Evolutionary conservation across 2,113 vertebrate genomes (phyloP).

Genomic region (Perccottus glenii): DNA sequence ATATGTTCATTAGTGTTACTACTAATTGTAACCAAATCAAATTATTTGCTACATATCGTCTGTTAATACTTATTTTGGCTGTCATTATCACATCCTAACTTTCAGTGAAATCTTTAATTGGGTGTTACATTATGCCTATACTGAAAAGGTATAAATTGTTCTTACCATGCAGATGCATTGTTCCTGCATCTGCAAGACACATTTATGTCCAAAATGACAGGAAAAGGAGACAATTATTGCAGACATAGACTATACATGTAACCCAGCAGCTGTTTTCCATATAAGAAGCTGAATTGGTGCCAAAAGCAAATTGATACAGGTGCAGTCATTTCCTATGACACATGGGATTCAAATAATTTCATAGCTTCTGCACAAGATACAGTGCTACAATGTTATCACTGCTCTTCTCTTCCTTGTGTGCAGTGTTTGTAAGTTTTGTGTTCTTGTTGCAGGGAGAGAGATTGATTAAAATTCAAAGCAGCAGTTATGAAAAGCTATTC

Average conservation of each 20-base stretch:
- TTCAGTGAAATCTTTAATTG: neutral
- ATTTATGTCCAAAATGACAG: slow-evolving; percentile 5
- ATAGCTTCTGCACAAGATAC: slow-evolving; percentile 1
- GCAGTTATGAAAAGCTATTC: slow-evolving; percentile 28
- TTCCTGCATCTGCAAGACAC: slow-evolving; percentile 4
- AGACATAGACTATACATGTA: neutral
- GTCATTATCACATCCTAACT: slow-evolving; percentile 1
- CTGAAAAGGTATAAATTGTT: neutral
- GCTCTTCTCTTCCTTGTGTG: slow-evolving; percentile 1
- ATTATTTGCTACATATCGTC: neutral
- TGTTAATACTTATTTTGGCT: slow-evolving; percentile 2
- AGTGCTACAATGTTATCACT: slow-evolving; percentile 3
- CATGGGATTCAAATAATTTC: slow-evolving; percentile 20
- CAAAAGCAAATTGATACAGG: slow-evolving; percentile 24
- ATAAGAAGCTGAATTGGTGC: slow-evolving; percentile 13
- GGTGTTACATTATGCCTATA: neutral
- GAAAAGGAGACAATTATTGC: neutral
- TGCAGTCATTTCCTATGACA: slow-evolving; percentile 12
- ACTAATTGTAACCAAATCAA: too few relatives aligned
- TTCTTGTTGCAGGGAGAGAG: slow-evolving; percentile 18
- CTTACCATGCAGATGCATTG: neutral
- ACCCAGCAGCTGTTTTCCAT: slow-evolving; percentile 12
- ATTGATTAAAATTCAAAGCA: slow-evolving; percentile 45
- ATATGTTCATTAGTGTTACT: too few relatives aligned
- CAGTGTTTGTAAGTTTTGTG: slow-evolving; percentile 11